Conservation (phyloP, 2,797 vertebrate species). For the Girardinus metallicus region DNA sequence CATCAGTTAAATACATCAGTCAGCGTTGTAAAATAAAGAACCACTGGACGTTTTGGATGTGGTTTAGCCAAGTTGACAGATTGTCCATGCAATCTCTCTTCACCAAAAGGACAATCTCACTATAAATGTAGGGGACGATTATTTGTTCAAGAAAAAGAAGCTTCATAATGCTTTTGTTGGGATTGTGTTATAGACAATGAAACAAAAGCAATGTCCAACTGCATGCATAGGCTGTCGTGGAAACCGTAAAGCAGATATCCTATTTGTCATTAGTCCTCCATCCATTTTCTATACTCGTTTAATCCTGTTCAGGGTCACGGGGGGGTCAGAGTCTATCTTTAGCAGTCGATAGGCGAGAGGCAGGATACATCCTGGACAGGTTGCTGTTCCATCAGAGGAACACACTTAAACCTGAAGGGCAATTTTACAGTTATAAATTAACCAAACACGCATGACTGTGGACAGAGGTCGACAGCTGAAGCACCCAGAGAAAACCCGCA, state of each 20-base stretch:
- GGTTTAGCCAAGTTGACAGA: neutral
- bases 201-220: neutral
- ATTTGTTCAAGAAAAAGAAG: neutral
- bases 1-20: too few relatives aligned
- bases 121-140: neutral
- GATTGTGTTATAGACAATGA: neutral
- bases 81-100: neutral
- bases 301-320: constrained; percentile 1
- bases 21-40: too few relatives aligned
- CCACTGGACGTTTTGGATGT: too few relatives aligned
- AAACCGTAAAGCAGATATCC: neutral
- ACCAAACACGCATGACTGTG: neutral
- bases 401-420: neutral
- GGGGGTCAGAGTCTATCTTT: neutral
- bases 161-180: neutral
- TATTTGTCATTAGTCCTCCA: neutral
- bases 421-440: constrained; percentile 1
- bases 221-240: neutral
- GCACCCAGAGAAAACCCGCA: neutral
- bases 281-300: neutral
- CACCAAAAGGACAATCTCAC: neutral
- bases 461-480: neutral
- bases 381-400: neutral
- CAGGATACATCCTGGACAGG: neutral
- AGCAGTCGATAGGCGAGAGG: neutral